Evolutionary conservation across 2,888 invertebrate genomes (phyloP), one percentile per base, ranked within the genome.

Genomic region (Eupithecia subfuscata): DNA sequence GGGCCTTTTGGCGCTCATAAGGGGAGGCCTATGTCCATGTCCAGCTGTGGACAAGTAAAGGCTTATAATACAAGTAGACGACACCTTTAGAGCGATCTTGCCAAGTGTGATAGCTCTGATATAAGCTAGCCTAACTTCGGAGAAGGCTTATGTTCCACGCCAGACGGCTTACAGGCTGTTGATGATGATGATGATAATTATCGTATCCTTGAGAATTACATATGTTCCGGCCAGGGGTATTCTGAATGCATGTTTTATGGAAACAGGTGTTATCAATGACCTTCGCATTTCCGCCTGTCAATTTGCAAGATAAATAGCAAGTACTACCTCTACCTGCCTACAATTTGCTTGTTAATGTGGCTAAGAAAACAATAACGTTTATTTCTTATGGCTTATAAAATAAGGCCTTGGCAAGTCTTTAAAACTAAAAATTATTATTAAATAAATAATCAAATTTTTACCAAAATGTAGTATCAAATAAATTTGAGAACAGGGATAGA

Each of bases 301-400:
- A 43, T 68, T 68, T 40, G 68, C 65, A 67, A 67, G 40, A 67
- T 67, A 67, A 67, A 67, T 67, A 67, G 65, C 40, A 60, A 14
- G 22, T 60, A 60, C 22, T 45, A 8, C 8, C 12, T 25, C 60
- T 60, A 56, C 22, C 22, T 60, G 22, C 25, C 60, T 60, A 60
- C 60, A 14, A 12, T 60, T 25, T 60, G 11, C 9, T 60, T 6
- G 60, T 60, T 60, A 3, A 25, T 60, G 22, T 60, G 60, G 60
- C 60, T 60, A 25, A 14, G 60, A 60, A 40, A 1, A 6, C 40
- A 40, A 40, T 9, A 40, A 40, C 40, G 40, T 40, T 9, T 45
- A 18, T 16, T 45, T 45, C 45, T 6, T 45, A 2, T 3, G 16
- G 45, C 45, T n/a, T 52, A n/a, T 1, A 52, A n/a, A n/a, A n/a